These are phyloP conservation scores for Todiramphus chloris DNA, from an alignment of 2,113 vertebrate species.

Conservation along the genomic window DNA sequence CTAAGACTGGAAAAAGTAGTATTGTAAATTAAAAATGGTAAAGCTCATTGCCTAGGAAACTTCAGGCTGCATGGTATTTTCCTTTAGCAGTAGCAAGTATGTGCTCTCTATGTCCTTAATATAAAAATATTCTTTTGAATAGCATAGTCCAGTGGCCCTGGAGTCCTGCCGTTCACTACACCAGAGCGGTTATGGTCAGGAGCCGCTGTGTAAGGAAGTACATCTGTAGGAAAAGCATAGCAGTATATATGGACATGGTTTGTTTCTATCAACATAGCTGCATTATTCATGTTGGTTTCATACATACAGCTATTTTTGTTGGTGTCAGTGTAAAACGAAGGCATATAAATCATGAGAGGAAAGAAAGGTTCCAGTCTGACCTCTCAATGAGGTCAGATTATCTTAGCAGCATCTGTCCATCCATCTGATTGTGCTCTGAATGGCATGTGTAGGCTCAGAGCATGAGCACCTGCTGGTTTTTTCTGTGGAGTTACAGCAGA, in stretches of 20 bases:
- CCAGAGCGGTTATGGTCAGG: neutral
- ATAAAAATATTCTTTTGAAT: neutral
- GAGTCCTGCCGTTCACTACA: neutral
- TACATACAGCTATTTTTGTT: neutral
- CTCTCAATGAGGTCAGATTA: neutral
- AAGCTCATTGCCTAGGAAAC: neutral
- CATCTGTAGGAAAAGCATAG: neutral
- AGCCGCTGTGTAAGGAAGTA: neutral
- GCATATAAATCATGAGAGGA: neutral
- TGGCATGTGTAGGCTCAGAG: neutral
- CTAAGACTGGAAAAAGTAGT: neutral
- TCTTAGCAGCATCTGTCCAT: neutral
- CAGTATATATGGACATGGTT: neutral
- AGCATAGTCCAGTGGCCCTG: neutral
- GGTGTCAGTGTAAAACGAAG: neutral
- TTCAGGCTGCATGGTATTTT: neutral
- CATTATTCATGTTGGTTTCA: neutral
- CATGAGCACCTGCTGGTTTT: rapidly evolving
- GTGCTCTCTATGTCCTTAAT: neutral
- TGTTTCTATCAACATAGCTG: neutral
- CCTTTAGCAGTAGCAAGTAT: neutral
- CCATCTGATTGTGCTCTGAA: neutral
- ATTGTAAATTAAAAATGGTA: neutral
- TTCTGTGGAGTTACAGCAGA: neutral
- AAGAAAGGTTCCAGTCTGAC: neutral